These are phyloP conservation scores for Drosophila lini DNA, from an alignment of 1,140 invertebrate species.

Conservation along the genomic window DNA sequence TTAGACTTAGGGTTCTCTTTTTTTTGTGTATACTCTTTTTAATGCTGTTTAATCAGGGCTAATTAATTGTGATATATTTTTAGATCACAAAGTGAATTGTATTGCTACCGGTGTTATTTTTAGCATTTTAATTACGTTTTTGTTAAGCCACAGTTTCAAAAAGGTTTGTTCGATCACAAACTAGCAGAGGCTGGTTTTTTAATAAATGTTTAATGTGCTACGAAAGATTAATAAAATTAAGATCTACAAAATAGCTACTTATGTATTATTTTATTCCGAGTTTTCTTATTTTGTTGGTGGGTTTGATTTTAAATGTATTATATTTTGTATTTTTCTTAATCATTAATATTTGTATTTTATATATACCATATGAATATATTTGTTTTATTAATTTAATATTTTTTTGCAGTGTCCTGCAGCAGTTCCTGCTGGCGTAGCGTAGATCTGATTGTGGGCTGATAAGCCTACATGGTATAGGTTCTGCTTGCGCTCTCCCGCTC, in stretches of 20 bases:
- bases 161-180: neutral
- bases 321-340: neutral
- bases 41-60: constrained; percentile 6
- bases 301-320: too few species aligned
- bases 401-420: neutral
- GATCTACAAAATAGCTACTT: neutral
- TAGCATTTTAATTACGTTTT: neutral
- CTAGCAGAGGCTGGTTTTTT: too few species aligned
- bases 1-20: neutral
- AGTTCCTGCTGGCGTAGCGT: neutral
- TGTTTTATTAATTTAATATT: neutral
- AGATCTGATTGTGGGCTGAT: neutral
- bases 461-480: neutral
- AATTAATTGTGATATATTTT: constrained; percentile 65
- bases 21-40: neutral
- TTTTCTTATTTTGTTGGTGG: too few species aligned
- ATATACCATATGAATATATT: neutral
- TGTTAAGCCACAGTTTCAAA: neutral
- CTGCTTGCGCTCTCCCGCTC: neutral
- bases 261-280: too few species aligned
- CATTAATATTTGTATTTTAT: neutral
- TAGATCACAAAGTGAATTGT: constrained; percentile 26
- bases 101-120: neutral
- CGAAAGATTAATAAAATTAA: neutral
- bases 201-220: neutral